phyloP scores from a whole-genome alignment of 1,140 invertebrate genomes.

The Leptinotarsa lineolata region DNA sequence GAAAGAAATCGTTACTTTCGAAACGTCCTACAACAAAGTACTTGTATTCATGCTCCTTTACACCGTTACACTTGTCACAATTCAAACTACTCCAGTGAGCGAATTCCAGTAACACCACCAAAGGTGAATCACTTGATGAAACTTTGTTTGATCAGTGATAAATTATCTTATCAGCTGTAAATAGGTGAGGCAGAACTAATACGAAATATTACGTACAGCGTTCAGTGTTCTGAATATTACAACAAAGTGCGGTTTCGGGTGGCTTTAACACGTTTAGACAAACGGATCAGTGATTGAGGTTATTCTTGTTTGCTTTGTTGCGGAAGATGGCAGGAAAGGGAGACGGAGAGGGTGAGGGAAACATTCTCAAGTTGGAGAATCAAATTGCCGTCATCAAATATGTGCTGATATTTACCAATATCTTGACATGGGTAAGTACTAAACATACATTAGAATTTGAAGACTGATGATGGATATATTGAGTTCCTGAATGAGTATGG shows the following conservation, averaged over 20 bases:
- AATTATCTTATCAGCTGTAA: constrained; percentile 28
- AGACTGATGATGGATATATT: too few relatives aligned
- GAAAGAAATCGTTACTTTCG: too few relatives aligned
- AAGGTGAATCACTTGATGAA: constrained; percentile 21
- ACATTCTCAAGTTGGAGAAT: constrained; percentile 48
- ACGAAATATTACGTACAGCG: constrained; percentile 9
- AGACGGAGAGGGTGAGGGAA: constrained; percentile 49
- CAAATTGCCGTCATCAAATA: constrained; percentile 53
- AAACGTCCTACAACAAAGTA: too few relatives aligned
- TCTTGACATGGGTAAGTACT: constrained; percentile 51
- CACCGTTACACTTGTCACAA: too few relatives aligned
- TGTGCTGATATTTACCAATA: constrained; percentile 50
- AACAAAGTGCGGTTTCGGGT: constrained; percentile 21
- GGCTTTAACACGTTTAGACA: background rate
- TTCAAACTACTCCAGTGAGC: background rate
- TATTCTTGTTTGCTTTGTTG: constrained; percentile 17
- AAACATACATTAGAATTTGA: too few relatives aligned
- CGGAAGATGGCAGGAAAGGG: constrained; percentile 51
- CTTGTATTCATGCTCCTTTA: too few relatives aligned
- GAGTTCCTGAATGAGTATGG: too few relatives aligned
- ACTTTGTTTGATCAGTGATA: constrained; percentile 28
- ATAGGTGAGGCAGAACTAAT: constrained; percentile 27
- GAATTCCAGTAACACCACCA: background rate
- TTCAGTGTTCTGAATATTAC: constrained; percentile 21
- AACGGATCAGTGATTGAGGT: background rate